Evolutionary conservation across 2,113 vertebrate genomes (phyloP).

Genomic region (Hiodon tergisus): DNA sequence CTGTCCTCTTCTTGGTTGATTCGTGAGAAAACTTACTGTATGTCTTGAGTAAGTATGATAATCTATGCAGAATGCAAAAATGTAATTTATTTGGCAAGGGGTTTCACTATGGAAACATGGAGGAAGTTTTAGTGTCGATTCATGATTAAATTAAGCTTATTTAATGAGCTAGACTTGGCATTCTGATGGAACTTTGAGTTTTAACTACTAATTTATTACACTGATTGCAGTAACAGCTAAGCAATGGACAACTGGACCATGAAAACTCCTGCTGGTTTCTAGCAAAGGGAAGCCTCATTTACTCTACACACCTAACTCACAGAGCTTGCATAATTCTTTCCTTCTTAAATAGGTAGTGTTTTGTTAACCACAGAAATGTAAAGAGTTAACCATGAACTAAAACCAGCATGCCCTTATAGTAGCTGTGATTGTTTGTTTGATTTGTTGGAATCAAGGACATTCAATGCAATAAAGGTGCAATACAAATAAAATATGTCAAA

Average conservation of each 20-base stretch:
- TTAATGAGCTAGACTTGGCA: slow-evolving; percentile 35
- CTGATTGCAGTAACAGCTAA: slow-evolving; percentile 48
- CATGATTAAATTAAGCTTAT: slow-evolving; percentile 17
- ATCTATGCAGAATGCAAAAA: not conserved
- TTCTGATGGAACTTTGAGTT: slow-evolving; percentile 38
- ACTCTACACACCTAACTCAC: slow-evolving; percentile 44
- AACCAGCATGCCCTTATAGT: too few species aligned
- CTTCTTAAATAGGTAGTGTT: too few species aligned
- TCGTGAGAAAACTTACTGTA: too few species aligned
- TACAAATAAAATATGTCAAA: too few species aligned
- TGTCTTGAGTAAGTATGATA: too few species aligned
- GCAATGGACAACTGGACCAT: slow-evolving; percentile 47
- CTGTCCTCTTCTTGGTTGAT: too few species aligned
- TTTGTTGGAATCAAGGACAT: too few species aligned
- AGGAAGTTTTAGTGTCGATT: not conserved
- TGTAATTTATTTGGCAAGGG: not conserved
- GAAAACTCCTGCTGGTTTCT: slow-evolving; percentile 51
- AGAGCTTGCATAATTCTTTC: slow-evolving; percentile 9
- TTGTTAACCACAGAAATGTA: too few species aligned
- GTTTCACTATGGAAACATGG: not conserved
- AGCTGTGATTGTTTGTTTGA: too few species aligned
- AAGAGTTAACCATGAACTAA: too few species aligned
- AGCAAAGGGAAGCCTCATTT: slow-evolving; percentile 44
- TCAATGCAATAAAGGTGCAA: too few species aligned
- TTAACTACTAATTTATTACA: slow-evolving; percentile 60